phyloP scores from a whole-genome alignment of 2,888 invertebrate species.

The Phorcus lineatus region DNA sequence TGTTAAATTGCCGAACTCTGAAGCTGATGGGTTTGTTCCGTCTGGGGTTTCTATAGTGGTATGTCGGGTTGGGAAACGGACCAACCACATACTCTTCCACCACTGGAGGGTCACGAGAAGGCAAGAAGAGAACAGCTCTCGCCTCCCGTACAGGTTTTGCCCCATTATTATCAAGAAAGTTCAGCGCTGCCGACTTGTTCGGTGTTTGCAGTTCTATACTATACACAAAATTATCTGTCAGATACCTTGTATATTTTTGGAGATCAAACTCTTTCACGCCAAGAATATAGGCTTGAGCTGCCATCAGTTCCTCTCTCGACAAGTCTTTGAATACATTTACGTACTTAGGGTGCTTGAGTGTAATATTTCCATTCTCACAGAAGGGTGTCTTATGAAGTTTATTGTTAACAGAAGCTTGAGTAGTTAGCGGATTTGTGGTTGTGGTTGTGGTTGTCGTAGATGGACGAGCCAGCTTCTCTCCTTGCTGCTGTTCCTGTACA shows the following conservation, averaged over 20 bases:
- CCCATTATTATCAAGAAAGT: conserved; percentile 41
- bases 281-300: conserved; percentile 39
- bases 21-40: conserved; percentile 38
- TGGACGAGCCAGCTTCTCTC: neutral
- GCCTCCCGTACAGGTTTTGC: conserved; percentile 49
- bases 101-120: conserved; percentile 38
- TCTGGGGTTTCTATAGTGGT: conserved; percentile 38
- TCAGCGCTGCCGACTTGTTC: conserved; percentile 44
- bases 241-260: conserved; percentile 22
- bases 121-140: conserved; percentile 45
- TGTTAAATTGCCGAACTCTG: conserved; percentile 37
- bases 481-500: neutral
- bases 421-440: neutral
- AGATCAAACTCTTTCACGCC: conserved; percentile 30
- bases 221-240: conserved; percentile 41
- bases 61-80: conserved; percentile 50
- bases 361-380: neutral
- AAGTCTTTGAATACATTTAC: conserved; percentile 42
- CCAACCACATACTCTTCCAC: conserved; percentile 56
- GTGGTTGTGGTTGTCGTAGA: neutral
- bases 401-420: no score
- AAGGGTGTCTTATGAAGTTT: neutral
- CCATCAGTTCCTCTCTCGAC: conserved; percentile 32
- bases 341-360: neutral
- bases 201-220: conserved; percentile 50